Evolutionary conservation across 1,140 invertebrate genomes (phyloP), one percentile per base, ranked within the genome.

Genomic region (Mya arenaria): DNA sequence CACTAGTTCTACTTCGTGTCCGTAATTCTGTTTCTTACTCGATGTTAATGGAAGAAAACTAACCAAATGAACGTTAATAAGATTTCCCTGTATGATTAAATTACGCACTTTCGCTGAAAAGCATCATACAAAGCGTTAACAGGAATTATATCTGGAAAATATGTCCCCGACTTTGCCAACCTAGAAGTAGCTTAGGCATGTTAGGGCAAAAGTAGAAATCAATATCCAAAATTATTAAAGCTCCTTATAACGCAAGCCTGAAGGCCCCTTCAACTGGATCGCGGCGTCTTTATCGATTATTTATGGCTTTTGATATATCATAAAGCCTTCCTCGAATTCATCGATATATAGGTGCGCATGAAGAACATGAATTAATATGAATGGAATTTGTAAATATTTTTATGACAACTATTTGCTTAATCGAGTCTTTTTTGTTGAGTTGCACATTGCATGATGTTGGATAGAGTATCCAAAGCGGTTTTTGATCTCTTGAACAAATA

Each of bases 221-320:
- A 39, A 75, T 75, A 65, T 63, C 19, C 25, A 41, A 60, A 75
- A 74, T 74, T 62, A 75, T 65, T 75, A 58, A 65, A 63, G 62
- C 58, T 63, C 39, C n/a, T 58, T 65, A 41, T 19, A 60, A n/a
- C 30, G 58, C 23, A 41, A 65, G 48, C 62, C 37, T 75, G n/a
- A 65, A 75, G 73, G 44, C 25, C 39, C 73, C 73, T 75, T 75
- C 55, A 58, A 62, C 55, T 32, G 56, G 72, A 74, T 74, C 72
- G 58, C 2, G 30, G 44, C 36, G 32, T 55, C 71, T 52, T 73
- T 58, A 73, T 32, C 25, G 48, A 73, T 73, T 52, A n/a, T 56
- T 36, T 48, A 75, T 44, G 13, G 58, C 25, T 28, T 75, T 62
- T 63, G 37, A 65, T 75, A 75, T 75, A 75, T 63, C 73, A 44